These are phyloP conservation scores for Keiferia lycopersicella DNA, from an alignment of 2,888 invertebrate species.

Conservation along the genomic window DNA sequence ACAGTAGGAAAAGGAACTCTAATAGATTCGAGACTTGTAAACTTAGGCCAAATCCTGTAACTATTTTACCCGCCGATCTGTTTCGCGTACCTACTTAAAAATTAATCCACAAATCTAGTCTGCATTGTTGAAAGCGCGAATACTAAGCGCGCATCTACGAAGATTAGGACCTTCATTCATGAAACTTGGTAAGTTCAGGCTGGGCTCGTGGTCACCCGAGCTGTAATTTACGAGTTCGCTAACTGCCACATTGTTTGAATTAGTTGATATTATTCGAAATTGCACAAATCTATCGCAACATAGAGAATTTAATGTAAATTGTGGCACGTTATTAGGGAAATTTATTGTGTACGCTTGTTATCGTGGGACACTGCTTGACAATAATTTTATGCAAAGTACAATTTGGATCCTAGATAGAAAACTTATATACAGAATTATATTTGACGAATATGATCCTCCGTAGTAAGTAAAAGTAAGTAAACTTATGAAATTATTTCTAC, in stretches of 20 bases:
- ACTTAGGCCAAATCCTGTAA: too few relatives aligned
- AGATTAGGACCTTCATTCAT: neutral
- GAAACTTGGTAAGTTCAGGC: conserved; percentile 44
- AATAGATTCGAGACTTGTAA: too few relatives aligned
- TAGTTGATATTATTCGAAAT: conserved; percentile 40
- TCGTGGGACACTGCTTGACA: neutral
- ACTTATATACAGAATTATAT: neutral
- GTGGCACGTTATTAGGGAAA: neutral
- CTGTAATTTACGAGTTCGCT: conserved; percentile 61
- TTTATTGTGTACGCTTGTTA: neutral
- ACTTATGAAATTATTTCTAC: neutral
- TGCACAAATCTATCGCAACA: conserved; percentile 32
- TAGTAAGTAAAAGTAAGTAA: too few relatives aligned
- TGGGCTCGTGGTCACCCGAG: conserved; percentile 44
- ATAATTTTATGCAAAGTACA: neutral
- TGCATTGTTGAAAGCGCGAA: neutral
- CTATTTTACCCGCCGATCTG: too few relatives aligned
- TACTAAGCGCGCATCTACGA: neutral
- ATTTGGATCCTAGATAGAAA: neutral
- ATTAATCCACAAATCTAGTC: too few relatives aligned
- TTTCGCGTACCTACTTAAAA: too few relatives aligned
- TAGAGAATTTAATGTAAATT: neutral
- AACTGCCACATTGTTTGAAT: conserved; percentile 49
- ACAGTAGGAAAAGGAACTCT: too few relatives aligned
- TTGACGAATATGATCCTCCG: too few relatives aligned